Percentiles rank a stretch among this genome's conserved stretches.
phyloP scores from a whole-genome alignment of 2,888 invertebrate genomes.

The Deilephila porcellus region DNA sequence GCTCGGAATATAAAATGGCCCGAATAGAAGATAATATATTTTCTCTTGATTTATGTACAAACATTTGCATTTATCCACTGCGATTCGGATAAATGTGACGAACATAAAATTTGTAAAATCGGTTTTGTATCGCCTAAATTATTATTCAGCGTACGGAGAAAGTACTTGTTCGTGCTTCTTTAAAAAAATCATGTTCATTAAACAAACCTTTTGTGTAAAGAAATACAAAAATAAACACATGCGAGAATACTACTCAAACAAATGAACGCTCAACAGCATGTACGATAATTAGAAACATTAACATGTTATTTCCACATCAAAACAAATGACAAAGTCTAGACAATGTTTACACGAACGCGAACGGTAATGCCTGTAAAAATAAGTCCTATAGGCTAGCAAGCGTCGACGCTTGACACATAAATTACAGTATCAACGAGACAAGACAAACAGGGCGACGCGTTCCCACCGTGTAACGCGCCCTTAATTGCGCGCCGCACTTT shows the following conservation, averaged over 20 bases:
- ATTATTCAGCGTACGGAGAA: no score
- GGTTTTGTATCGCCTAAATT: no score
- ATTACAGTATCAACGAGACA: slow-evolving; percentile 50
- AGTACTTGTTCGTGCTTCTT: no score
- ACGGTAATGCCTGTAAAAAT: slow-evolving; percentile 13
- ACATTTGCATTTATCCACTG: no score
- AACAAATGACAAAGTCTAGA: slow-evolving; percentile 15
- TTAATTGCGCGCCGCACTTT: slow-evolving; percentile 56
- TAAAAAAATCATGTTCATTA: no score
- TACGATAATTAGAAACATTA: neutral
- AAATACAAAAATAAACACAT: no score
- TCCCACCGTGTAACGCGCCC: slow-evolving; percentile 38
- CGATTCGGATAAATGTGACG: no score
- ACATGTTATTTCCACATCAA: neutral
- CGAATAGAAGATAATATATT: no score
- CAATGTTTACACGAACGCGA: neutral
- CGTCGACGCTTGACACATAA: slow-evolving; percentile 49
- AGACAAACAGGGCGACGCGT: slow-evolving; percentile 51
- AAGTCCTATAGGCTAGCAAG: slow-evolving; percentile 31
- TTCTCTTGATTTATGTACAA: no score
- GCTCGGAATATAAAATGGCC: no score
- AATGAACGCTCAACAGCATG: neutral
- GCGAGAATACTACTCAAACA: neutral
- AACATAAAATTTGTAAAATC: no score
- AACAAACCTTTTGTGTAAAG: no score